Evolutionary conservation across 2,888 invertebrate species (phyloP).

Genomic region (Schrankia costaestrigalis): DNA sequence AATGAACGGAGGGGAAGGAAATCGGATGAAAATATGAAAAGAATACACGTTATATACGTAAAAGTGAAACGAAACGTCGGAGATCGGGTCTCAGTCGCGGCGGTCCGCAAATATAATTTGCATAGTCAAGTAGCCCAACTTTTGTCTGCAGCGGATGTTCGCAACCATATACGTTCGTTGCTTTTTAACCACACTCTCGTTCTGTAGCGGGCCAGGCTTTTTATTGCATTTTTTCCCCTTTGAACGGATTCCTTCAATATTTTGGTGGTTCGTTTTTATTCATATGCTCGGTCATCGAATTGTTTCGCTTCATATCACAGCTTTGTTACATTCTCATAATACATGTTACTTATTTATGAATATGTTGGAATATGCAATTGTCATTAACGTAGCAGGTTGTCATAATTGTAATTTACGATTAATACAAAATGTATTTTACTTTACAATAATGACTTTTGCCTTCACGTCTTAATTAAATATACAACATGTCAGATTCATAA

Average conservation of each 20-base stretch:
- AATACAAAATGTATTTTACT: no score
- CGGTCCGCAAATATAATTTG: constrained; percentile 82
- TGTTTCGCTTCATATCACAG: constrained; percentile 71
- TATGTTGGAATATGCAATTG: constrained; percentile 9
- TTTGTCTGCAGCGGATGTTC: constrained; percentile 78
- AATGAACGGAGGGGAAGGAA: constrained; percentile 77
- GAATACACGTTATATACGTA: constrained; percentile 76
- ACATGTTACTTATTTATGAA: constrained; percentile 22
- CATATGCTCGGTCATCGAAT: constrained; percentile 75
- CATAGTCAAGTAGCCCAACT: constrained; percentile 80
- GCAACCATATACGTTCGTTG: constrained; percentile 78
- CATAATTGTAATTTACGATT: no score
- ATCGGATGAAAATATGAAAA: constrained; percentile 81
- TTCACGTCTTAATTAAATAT: no score
- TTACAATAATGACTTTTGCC: no score
- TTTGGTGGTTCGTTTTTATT: constrained; percentile 78
- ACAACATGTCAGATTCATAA: no score
- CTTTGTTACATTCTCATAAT: constrained; percentile 56
- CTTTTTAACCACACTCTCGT: constrained; percentile 78
- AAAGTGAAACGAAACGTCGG: constrained; percentile 77
- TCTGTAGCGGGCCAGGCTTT: constrained; percentile 70
- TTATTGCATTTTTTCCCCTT: constrained; percentile 79
- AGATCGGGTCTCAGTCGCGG: constrained; percentile 74
- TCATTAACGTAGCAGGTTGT: no score
- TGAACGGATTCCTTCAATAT: constrained; percentile 80